Evolutionary conservation across 2,113 vertebrate species (phyloP).

Genomic region (Desmodus rotundus): DNA sequence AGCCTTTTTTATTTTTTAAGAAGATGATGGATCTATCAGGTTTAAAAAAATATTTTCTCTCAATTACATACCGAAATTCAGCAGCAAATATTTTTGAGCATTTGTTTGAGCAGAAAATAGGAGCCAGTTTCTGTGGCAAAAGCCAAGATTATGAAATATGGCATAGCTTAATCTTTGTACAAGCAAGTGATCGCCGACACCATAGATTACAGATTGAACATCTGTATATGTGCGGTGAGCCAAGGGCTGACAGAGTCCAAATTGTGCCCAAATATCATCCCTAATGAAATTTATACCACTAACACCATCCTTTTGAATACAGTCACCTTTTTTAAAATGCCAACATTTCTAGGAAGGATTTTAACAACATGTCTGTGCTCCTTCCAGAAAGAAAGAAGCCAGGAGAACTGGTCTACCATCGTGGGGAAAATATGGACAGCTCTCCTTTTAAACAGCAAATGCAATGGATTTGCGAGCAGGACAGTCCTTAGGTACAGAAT

Average conservation of each 20-base stretch:
- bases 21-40: background rate
- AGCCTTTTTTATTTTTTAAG: constrained; percentile 22
- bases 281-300: background rate
- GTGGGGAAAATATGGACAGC: background rate
- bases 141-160: background rate
- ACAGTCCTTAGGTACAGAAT: background rate
- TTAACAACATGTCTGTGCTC: background rate
- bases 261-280: background rate
- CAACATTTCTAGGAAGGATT: background rate
- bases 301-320: background rate
- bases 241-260: background rate
- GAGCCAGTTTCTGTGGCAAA: background rate
- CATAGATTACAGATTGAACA: background rate
- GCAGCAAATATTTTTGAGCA: background rate
- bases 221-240: background rate
- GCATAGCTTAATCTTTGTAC: background rate
- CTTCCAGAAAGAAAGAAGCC: background rate
- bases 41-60: constrained; percentile 1
- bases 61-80: background rate
- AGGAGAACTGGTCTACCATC: background rate
- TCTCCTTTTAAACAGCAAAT: background rate
- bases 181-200: background rate
- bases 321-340: background rate
- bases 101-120: background rate
- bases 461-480: background rate